Conservation (phyloP, 1,140 invertebrate genomes). For the Penaeus japonicus region DNA sequence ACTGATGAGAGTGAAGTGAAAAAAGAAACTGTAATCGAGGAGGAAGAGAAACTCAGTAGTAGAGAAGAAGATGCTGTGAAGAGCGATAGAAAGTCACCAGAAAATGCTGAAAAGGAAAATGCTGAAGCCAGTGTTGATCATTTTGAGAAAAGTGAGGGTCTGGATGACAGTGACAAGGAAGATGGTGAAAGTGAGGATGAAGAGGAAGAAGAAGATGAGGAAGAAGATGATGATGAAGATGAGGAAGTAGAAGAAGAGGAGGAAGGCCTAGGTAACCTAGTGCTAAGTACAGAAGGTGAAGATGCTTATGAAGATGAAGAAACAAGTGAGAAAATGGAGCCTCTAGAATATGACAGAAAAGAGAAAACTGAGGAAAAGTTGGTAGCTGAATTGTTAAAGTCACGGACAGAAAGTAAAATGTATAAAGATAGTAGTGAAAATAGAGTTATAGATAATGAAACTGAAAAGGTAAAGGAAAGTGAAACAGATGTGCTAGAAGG, state of each 20-base stretch:
- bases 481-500: not conserved
- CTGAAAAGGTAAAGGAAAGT: not conserved
- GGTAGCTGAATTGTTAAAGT: not conserved
- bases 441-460: not conserved
- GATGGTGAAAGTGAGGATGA: not conserved
- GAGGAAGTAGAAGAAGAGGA: constrained; percentile 31
- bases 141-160: not conserved
- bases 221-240: constrained; percentile 21
- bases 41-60: not conserved
- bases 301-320: constrained; percentile 9
- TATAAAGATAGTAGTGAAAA: not conserved
- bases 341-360: constrained; percentile 3
- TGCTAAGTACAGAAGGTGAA: not conserved
- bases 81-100: not conserved
- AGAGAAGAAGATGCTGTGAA: not conserved
- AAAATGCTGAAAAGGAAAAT: not conserved
- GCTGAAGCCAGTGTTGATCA: not conserved
- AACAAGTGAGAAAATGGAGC: not conserved
- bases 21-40: not conserved
- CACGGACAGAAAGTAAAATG: not conserved
- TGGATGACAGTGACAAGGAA: not conserved
- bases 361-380: not conserved
- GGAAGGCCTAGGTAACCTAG: constrained; percentile 6
- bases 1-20: not conserved
- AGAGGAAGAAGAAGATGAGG: not conserved